Conservation (phyloP, 1,140 invertebrate species). For the Drosophila mojavensis region DNA sequence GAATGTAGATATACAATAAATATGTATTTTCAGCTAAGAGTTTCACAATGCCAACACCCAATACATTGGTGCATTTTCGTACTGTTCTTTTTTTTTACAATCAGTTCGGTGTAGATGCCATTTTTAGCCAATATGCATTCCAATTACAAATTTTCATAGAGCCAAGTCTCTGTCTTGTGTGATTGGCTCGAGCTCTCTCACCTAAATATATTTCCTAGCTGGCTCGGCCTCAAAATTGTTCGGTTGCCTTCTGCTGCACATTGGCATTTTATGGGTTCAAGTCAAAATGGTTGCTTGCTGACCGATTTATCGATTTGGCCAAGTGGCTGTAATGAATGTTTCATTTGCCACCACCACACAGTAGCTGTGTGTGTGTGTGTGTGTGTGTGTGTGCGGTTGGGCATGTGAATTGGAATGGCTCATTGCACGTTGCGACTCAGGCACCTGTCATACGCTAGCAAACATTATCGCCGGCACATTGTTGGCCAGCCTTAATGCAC, state of each 20-base stretch:
- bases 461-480: conserved; percentile 26
- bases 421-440: conserved; percentile 11
- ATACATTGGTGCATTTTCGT: too few species aligned
- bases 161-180: conserved; percentile 1
- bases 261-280: conserved; percentile 36
- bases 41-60: too few species aligned
- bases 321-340: conserved; percentile 49
- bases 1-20: too few species aligned
- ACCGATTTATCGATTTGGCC: conserved; percentile 42
- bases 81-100: background rate
- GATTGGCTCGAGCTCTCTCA: conserved; percentile 7
- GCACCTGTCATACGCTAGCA: conserved; percentile 27
- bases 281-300: conserved; percentile 26
- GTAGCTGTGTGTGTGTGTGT: background rate
- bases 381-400: background rate
- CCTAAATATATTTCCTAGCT: background rate
- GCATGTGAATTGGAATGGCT: conserved; percentile 18
- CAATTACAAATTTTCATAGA: conserved; percentile 45
- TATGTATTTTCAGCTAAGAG: too few species aligned
- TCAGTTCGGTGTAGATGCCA: background rate
- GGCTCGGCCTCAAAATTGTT: conserved; percentile 5
- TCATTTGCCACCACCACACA: conserved; percentile 32
- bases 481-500: conserved; percentile 13
- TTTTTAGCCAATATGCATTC: conserved; percentile 21
- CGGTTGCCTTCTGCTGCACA: conserved; percentile 4